phyloP scores from a whole-genome alignment of 64 coral and sea anemone species.

The Astreopora myriophthalma region DNA sequence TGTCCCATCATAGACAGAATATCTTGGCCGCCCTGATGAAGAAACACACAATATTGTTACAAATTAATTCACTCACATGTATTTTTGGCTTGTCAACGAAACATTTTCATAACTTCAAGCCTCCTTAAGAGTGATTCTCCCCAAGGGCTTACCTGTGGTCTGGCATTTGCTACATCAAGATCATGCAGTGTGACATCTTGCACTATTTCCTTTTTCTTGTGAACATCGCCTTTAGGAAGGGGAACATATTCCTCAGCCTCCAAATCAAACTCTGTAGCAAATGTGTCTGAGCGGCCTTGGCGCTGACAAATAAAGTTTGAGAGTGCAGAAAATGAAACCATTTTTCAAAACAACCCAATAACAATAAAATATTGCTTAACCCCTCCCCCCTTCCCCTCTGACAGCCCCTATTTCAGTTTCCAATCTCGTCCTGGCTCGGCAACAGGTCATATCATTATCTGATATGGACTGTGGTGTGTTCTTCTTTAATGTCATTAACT shows the following conservation, averaged over 20 bases:
- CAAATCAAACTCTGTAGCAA: slow-evolving; percentile 99
- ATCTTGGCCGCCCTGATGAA: slow-evolving; percentile 87
- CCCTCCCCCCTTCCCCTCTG: no score
- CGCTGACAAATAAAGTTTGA: slow-evolving; percentile 38
- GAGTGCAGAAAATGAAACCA: background rate
- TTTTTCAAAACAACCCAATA: background rate
- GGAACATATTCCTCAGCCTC: slow-evolving; percentile 99
- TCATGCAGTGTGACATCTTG: slow-evolving; percentile 99
- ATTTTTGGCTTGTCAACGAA: no score
- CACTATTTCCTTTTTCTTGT: slow-evolving; percentile 99
- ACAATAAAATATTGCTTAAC: background rate
- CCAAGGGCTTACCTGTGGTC: slow-evolving; percentile 85
- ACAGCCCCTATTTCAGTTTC: no score
- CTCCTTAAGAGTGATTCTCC: background rate
- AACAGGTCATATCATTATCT: no score
- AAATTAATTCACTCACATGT: background rate
- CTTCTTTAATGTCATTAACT: no score
- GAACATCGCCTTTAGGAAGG: slow-evolving; percentile 98
- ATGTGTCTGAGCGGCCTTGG: slow-evolving; percentile 97
- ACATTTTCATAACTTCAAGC: background rate
- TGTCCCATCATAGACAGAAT: slow-evolving; percentile 99
- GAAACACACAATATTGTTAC: background rate
- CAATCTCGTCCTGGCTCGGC: no score
- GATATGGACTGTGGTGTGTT: no score
- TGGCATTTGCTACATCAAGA: slow-evolving; percentile 98